Conservation (phyloP, 2,797 vertebrate genomes). For the Amblyopsis hoosieri region DNA sequence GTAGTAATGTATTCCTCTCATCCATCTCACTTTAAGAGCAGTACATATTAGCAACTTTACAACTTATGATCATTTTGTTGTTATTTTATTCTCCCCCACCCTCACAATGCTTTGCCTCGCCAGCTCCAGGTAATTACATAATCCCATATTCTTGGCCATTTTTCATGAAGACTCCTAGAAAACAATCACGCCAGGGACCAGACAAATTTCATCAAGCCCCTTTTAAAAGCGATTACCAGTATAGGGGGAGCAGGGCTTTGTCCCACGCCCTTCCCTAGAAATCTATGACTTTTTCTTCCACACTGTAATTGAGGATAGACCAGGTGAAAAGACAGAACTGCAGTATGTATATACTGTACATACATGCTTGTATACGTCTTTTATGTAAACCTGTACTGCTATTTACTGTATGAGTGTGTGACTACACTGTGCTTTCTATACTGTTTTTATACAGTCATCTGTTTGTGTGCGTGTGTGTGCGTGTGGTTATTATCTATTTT, state of each 20-base stretch:
- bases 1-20: slow-evolving; percentile 1
- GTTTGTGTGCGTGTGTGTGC: too few relatives aligned
- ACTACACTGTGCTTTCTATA: too few relatives aligned
- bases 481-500: too few relatives aligned
- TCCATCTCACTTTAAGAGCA: slow-evolving; percentile 21
- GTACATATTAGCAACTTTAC: not conserved
- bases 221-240: slow-evolving; percentile 88
- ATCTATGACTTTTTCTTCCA: slow-evolving; percentile 13
- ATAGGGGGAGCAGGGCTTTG: slow-evolving; percentile 15
- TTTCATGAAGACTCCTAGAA: slow-evolving; percentile 84
- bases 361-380: too few relatives aligned
- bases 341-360: too few relatives aligned
- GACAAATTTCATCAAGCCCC: slow-evolving; percentile 91
- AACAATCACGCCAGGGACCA: slow-evolving; percentile 91
- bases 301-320: too few relatives aligned
- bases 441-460: too few relatives aligned
- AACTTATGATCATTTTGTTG: slow-evolving; percentile 39
- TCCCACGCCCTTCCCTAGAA: slow-evolving; percentile 44
- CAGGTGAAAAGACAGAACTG: too few relatives aligned
- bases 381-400: too few relatives aligned
- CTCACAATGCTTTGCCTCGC: slow-evolving; percentile 81
- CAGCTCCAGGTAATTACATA: slow-evolving; percentile 83
- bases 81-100: slow-evolving; percentile 51
- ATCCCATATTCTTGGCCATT: slow-evolving; percentile 93
- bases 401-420: too few relatives aligned